Evolutionary conservation across 37 sponge, comb jelly and placozoan genomes (phyloP), one percentile per base, ranked within the genome.

Genomic region (Dysidea cf. avara): DNA sequence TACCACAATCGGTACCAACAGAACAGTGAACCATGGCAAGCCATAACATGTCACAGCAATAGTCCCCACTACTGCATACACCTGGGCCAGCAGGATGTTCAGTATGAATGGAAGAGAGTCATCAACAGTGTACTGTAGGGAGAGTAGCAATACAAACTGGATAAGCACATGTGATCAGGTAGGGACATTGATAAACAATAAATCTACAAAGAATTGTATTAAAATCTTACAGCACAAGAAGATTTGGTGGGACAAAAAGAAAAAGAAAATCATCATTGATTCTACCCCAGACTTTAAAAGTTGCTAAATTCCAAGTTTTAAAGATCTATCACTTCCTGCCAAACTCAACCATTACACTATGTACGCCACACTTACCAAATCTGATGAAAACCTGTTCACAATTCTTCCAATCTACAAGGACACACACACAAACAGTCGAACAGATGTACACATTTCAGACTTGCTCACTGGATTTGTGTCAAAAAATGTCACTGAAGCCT

Each of bases 11-110:
- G 93, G 93, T 1, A 91, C 66, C 2, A 98, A 81, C 18, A 87
- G 76, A 16, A 95, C 53, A 24, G 71, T 35, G 53, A 98, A 77
- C 81, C 87, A 95, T 3, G 99, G 99, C 36, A 98, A 65, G 18
- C 96, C 96, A 69, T 95, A 95, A 64, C 93, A 92, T 52, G 92
- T 95, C 54, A 92, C 66, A 0, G 69, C 85, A 7, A 98, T 64
- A 20, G 96, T 92, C 16, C 99, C 99, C 48, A 87, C 43, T 25
- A 98, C 75, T 25, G 84, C 80, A 54, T 82, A 98, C 33, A 92
- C 18, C 61, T 94, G 92, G 6, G 98, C 88, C 62, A 98, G 78
- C 28, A 98, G 69, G 74, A 95, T 95, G 77, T 98, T 98, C 61
- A 95, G 43, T 35, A 85, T 92, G 79, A 98, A 98, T 17, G 99